A percentile compares a stretch with the other conserved stretches of the same genome.
Evolutionary conservation across 2,113 vertebrate species (phyloP).

Genomic region (Pagrus major): DNA sequence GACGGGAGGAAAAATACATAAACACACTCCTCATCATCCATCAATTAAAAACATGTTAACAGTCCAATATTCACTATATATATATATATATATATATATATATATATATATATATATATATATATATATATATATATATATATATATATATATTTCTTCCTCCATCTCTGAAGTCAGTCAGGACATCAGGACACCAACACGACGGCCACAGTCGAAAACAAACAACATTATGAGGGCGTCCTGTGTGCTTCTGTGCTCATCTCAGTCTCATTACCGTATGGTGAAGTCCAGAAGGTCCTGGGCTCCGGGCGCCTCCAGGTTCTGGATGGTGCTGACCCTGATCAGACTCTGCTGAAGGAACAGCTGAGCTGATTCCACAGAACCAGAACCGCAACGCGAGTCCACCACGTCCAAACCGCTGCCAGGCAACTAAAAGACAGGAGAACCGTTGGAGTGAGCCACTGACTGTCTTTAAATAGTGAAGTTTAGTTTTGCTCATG

Average conservation of each 20-base stretch:
- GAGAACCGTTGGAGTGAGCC: not conserved
- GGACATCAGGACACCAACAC: no score
- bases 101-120: no score
- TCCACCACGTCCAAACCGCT: slow-evolving; percentile 83
- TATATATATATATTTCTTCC: no score
- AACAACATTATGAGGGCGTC: not conserved
- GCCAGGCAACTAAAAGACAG: slow-evolving; percentile 87
- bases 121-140: no score
- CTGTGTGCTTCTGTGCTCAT: not conserved
- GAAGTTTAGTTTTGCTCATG: no score
- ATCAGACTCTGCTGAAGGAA: slow-evolving; percentile 95
- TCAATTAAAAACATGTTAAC: no score
- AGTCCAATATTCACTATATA: no score
- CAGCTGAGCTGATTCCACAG: slow-evolving; percentile 92
- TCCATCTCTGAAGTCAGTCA: no score
- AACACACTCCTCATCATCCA: not conserved
- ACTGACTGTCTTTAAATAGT: not conserved
- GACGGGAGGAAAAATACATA: not conserved
- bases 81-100: no score
- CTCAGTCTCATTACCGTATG: no score
- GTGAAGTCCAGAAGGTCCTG: slow-evolving; percentile 95
- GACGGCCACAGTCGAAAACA: no score
- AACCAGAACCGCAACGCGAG: slow-evolving; percentile 76
- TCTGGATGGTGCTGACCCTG: slow-evolving; percentile 91
- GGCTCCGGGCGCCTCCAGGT: slow-evolving; percentile 90